Conservation (phyloP, 2,888 invertebrate genomes). For the Cephus pulcher region DNA sequence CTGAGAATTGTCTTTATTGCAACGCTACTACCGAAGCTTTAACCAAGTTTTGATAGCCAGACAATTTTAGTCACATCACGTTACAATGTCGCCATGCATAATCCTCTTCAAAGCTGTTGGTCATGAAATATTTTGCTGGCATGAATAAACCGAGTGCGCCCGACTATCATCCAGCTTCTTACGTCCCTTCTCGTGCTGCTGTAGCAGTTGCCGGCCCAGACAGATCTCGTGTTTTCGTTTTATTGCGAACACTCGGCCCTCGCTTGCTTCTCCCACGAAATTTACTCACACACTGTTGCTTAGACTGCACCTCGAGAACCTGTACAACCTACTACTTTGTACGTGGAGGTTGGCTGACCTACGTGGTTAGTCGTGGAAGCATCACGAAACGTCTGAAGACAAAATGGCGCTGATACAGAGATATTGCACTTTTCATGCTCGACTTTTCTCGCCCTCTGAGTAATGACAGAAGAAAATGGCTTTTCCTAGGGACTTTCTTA, state of each 20-base stretch:
- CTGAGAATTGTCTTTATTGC: not conserved
- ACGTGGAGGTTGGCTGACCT: constrained; percentile 49
- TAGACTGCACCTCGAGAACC: constrained; percentile 25
- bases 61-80: constrained; percentile 43
- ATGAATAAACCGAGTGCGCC: constrained; percentile 46
- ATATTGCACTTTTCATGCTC: constrained; percentile 22
- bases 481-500: not conserved
- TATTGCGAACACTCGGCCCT: constrained; percentile 31
- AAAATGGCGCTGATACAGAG: constrained; percentile 21
- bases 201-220: constrained; percentile 27
- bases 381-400: constrained; percentile 49
- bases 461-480: not conserved
- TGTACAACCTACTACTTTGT: constrained; percentile 31
- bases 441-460: constrained; percentile 8
- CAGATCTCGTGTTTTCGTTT: constrained; percentile 30
- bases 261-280: constrained; percentile 25
- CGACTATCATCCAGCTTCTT: not conserved
- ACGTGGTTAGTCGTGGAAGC: constrained; percentile 40
- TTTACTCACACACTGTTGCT: constrained; percentile 28
- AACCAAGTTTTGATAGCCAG: constrained; percentile 47
- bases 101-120: constrained; percentile 41
- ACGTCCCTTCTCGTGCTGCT: constrained; percentile 9
- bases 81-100: constrained; percentile 45
- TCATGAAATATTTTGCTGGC: constrained; percentile 50
- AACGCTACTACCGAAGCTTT: constrained; percentile 20